Evolutionary conservation across 2,113 vertebrate species (phyloP), one percentile per base, ranked within the genome.

Genomic region (Sylvietta virens): DNA sequence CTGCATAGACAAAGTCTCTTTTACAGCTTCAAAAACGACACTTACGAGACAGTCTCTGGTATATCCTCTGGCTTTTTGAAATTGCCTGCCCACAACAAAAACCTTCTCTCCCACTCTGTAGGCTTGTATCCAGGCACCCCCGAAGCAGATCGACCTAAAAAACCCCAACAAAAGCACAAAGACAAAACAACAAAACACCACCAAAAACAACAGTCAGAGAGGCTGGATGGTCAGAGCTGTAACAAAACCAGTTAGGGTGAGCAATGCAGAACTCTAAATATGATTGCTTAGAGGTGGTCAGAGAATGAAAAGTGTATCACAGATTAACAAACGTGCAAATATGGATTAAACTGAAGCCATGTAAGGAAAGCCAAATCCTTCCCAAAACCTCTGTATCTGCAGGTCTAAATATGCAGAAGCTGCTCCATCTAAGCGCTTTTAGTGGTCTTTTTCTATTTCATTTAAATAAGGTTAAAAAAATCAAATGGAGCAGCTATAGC

Each of bases 1-100:
- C 81, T 82, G 14, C 2, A 1, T 2, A 76, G 33, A 58, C 39
- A 35, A 33, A 12, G n/a, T 53, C 28, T 74, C 35, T 67, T n/a
- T 67, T 45, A 80, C 27, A 87, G 74, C 15, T 88, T 90, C 58
- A 33, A 30, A 83, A 45, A 26, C 6, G 3, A 31, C 86, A 98
- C 99, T 99, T 98, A 99, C 99, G 99, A 98, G 83, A 99, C 88
- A 11, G 97, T 85, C 78, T 99, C 98, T 90, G 99, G 99, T 85
- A 99, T 99, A 73, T 99, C 98, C 13, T 99, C 98, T 45, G 58
- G 44, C 51, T 98, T 98, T 97, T 99, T 99, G 97, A 98, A 99
- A 73, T 99, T 97, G 47, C 99, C 99, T 11, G 99, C 97, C 99
- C 99, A 99, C 61, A 99, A 0, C 57, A 99, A 83, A 5, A 99